These are phyloP conservation scores for Monopis laevigella DNA, from an alignment of 2,888 invertebrate species.

Conservation along the genomic window DNA sequence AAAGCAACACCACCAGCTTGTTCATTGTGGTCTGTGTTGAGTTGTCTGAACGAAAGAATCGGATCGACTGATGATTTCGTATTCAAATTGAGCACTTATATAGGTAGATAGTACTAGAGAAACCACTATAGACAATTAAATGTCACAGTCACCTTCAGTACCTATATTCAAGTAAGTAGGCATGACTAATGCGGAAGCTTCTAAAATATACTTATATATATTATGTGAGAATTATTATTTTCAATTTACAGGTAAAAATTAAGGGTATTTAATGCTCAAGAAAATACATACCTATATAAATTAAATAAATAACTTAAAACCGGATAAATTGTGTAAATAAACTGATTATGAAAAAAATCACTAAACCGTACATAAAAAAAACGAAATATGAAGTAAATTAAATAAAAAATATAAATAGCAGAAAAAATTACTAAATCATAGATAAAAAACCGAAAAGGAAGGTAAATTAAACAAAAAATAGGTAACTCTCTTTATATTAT, in stretches of 20 bases:
- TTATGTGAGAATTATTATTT: too few relatives aligned
- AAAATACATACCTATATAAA: too few relatives aligned
- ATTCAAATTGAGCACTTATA: conserved; percentile 38
- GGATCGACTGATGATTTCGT: conserved; percentile 48
- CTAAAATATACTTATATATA: too few relatives aligned
- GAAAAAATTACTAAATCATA: neutral
- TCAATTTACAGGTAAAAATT: too few relatives aligned
- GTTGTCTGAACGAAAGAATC: conserved; percentile 34
- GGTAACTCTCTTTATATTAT: conserved; percentile 60
- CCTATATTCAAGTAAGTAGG: neutral
- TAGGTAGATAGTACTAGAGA: conserved; percentile 27
- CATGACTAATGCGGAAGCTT: conserved; percentile 23
- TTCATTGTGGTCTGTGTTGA: conserved; percentile 59
- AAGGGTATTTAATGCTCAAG: too few relatives aligned
- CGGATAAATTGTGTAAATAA: too few relatives aligned
- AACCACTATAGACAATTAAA: conserved; percentile 33
- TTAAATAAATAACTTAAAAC: too few relatives aligned
- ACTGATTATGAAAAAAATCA: too few relatives aligned
- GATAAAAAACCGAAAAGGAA: conserved; percentile 2
- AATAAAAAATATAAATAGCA: neutral
- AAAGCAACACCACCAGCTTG: conserved; percentile 68
- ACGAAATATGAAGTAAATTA: neutral
- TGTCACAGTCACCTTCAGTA: conserved; percentile 46
- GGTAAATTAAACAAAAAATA: conserved; percentile 13
- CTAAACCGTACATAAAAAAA: too few relatives aligned